These are phyloP conservation scores for Elgonia sp. DNA, from an alignment of 2,888 invertebrate genomes.

Conservation along the genomic window DNA sequence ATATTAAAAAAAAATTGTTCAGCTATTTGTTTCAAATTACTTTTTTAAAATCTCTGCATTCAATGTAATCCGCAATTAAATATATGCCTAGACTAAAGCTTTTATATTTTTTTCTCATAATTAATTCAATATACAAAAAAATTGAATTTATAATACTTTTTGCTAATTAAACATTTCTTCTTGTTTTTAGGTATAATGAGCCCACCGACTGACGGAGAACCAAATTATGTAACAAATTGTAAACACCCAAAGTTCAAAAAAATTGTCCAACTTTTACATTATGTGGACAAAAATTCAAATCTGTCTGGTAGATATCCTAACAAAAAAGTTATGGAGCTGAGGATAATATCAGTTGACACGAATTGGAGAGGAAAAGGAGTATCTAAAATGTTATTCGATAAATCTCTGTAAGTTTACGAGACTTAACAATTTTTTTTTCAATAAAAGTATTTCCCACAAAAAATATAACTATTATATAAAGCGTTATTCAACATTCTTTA, in stretches of 20 bases:
- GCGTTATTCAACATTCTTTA: too few relatives aligned
- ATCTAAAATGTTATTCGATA: slow-evolving; percentile 89
- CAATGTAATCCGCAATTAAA: too few relatives aligned
- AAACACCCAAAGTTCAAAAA: slow-evolving; percentile 90
- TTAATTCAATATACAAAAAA: too few relatives aligned
- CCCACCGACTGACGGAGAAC: slow-evolving; percentile 86
- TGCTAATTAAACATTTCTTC: too few relatives aligned
- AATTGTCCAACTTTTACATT: slow-evolving; percentile 89
- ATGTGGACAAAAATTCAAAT: slow-evolving; percentile 88
- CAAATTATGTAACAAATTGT: slow-evolving; percentile 87
- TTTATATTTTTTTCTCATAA: too few relatives aligned
- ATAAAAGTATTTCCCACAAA: too few relatives aligned
- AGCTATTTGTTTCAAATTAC: too few relatives aligned
- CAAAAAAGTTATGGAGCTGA: slow-evolving; percentile 89
- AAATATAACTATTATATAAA: too few relatives aligned
- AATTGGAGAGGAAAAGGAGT: slow-evolving; percentile 90
- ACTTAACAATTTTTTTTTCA: neutral
- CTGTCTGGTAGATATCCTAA: slow-evolving; percentile 89
- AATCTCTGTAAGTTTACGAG: slow-evolving; percentile 88
- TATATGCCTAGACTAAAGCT: too few relatives aligned
- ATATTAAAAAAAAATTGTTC: too few relatives aligned
- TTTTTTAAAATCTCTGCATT: too few relatives aligned
- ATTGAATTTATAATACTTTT: neutral
- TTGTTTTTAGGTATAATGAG: slow-evolving; percentile 84
- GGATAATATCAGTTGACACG: slow-evolving; percentile 90